phyloP scores from a whole-genome alignment of 2,888 invertebrate genomes.

The Leptarthrus brevirostris region DNA sequence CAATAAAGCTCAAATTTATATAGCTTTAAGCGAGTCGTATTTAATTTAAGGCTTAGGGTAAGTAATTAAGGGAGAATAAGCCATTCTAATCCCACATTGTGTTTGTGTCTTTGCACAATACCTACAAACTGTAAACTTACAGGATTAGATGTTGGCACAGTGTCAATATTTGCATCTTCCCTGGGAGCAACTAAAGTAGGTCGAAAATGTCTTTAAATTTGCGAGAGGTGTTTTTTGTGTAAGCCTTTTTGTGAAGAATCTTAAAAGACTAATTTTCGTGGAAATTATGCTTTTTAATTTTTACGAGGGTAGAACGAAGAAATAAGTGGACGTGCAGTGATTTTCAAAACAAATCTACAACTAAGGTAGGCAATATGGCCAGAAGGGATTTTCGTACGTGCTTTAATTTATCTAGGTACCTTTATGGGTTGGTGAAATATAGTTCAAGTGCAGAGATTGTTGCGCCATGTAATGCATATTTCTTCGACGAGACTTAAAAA shows the following conservation, averaged over 20 bases:
- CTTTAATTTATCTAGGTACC: no score
- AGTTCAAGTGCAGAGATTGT: no score
- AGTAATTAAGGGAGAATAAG: slow-evolving; percentile 17
- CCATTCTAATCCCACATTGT: slow-evolving; percentile 23
- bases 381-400: no score
- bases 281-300: slow-evolving; percentile 25
- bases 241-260: not conserved
- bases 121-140: slow-evolving; percentile 20
- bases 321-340: no score
- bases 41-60: slow-evolving; percentile 2
- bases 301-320: not conserved
- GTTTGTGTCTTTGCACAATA: slow-evolving; percentile 15
- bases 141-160: slow-evolving; percentile 23
- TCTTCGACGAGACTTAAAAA: no score
- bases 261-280: slow-evolving; percentile 27
- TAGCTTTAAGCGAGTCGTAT: slow-evolving; percentile 13
- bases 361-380: no score
- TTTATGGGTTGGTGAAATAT: no score
- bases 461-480: no score
- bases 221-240: slow-evolving; percentile 10
- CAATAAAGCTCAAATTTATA: slow-evolving; percentile 18
- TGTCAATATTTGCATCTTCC: slow-evolving; percentile 31
- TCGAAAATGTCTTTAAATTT: slow-evolving; percentile 33
- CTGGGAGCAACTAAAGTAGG: not conserved
- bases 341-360: no score